Conservation (phyloP, 2,797 vertebrate species). For the Pangasius krempfi region DNA sequence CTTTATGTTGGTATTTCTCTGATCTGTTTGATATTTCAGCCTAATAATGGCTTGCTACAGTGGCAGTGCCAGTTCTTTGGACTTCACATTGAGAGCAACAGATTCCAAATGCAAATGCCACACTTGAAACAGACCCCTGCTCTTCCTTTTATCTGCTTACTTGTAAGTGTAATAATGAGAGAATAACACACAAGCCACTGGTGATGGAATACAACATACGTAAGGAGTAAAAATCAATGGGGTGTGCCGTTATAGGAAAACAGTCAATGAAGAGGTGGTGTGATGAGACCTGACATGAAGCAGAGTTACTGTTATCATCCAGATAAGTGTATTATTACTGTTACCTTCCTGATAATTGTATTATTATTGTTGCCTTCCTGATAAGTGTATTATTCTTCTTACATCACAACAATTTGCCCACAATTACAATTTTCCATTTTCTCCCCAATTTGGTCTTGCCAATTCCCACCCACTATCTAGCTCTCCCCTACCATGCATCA, state of each 20-base stretch:
- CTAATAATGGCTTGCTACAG: background rate
- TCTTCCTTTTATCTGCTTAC: background rate
- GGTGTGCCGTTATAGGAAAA: background rate
- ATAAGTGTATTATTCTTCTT: too few species aligned
- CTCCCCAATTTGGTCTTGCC: too few species aligned
- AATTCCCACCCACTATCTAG: background rate
- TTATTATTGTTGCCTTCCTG: too few species aligned
- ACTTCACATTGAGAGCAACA: background rate
- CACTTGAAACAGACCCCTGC: background rate
- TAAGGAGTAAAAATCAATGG: background rate
- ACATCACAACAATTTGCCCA: too few species aligned
- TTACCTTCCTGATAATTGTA: too few species aligned
- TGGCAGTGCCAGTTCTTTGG: background rate
- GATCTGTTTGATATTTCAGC: background rate
- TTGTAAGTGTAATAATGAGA: too few species aligned
- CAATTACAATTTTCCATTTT: too few species aligned
- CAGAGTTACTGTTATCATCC: too few species aligned
- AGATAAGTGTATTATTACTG: too few species aligned
- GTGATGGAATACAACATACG: background rate
- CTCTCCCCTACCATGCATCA: background rate
- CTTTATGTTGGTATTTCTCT: background rate
- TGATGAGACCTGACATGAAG: too few species aligned
- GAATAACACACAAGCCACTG: background rate
- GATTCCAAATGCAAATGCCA: background rate
- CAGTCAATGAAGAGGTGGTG: background rate